A percentile compares a stretch with the other conserved stretches of the same genome.
phyloP scores from a whole-genome alignment of 92 coral and sea anemone species.

The Porites cylindrica region DNA sequence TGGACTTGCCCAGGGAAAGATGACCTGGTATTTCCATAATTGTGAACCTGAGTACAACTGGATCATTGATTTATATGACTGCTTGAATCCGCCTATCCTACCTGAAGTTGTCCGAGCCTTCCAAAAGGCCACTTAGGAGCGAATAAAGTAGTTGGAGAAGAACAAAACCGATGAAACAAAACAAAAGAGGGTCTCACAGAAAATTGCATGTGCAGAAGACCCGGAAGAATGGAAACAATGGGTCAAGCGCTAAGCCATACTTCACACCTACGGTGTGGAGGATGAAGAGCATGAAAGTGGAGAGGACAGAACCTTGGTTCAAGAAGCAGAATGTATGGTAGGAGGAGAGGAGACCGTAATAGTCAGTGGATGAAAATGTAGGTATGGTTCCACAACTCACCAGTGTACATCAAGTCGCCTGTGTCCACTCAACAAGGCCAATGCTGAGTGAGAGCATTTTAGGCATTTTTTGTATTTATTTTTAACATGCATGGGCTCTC shows the following conservation, averaged over 20 bases:
- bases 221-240: constrained; percentile 65
- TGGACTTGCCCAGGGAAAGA: constrained; percentile 74
- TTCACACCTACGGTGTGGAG: constrained; percentile 47
- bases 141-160: constrained; percentile 24
- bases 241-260: constrained; percentile 54
- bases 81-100: constrained; percentile 64
- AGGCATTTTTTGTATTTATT: too few relatives aligned
- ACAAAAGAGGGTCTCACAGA: neutral
- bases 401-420: constrained; percentile 46
- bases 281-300: constrained; percentile 34
- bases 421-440: constrained; percentile 52
- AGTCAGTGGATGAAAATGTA: constrained; percentile 24
- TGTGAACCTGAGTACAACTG: constrained; percentile 62
- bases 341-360: neutral
- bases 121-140: constrained; percentile 34
- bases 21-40: constrained; percentile 63
- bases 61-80: constrained; percentile 64
- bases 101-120: constrained; percentile 60
- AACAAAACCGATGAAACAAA: neutral
- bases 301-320: constrained; percentile 14
- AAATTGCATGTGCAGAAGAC: constrained; percentile 62
- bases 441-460: neutral
- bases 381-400: constrained; percentile 43
- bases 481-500: too few relatives aligned
- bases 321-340: constrained; percentile 5